These are phyloP conservation scores for Micrasema longulum DNA, from an alignment of 1,140 invertebrate species.

Conservation along the genomic window DNA sequence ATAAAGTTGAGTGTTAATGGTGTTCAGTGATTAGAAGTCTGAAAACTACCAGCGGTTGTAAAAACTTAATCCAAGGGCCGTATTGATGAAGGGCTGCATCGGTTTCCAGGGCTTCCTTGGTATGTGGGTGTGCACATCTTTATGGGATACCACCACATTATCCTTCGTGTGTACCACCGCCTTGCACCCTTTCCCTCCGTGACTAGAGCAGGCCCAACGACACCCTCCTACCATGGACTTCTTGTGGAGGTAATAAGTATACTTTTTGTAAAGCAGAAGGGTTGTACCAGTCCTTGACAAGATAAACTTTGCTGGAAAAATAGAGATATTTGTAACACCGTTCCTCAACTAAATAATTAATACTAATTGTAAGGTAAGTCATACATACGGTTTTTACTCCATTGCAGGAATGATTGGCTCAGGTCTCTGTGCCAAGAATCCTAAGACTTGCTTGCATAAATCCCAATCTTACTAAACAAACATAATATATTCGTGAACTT, in stretches of 20 bases:
- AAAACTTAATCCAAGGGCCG: constrained; percentile 15
- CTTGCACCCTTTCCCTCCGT: constrained; percentile 36
- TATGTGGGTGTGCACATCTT: constrained; percentile 18
- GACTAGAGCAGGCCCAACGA: constrained; percentile 39
- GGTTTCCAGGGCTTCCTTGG: constrained; percentile 22
- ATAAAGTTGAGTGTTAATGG: neutral
- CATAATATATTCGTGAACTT: too few species aligned
- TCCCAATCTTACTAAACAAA: too few species aligned
- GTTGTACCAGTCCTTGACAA: constrained; percentile 35
- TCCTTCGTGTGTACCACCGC: constrained; percentile 35
- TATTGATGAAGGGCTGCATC: constrained; percentile 11
- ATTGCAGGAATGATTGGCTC: too few species aligned
- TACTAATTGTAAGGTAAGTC: too few species aligned
- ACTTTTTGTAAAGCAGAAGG: constrained; percentile 31
- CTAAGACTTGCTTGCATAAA: too few species aligned
- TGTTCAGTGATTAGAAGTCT: neutral
- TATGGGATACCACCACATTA: constrained; percentile 15
- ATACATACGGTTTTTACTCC: too few species aligned
- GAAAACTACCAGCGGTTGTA: constrained; percentile 24
- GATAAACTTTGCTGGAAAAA: constrained; percentile 32
- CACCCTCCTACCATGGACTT: constrained; percentile 31
- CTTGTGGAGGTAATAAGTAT: constrained; percentile 43
- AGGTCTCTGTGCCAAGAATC: too few species aligned
- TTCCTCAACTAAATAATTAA: neutral
- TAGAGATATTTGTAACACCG: neutral